Evolutionary conservation across 2,888 invertebrate species (phyloP).

Genomic region (Dryadula phaetusa): DNA sequence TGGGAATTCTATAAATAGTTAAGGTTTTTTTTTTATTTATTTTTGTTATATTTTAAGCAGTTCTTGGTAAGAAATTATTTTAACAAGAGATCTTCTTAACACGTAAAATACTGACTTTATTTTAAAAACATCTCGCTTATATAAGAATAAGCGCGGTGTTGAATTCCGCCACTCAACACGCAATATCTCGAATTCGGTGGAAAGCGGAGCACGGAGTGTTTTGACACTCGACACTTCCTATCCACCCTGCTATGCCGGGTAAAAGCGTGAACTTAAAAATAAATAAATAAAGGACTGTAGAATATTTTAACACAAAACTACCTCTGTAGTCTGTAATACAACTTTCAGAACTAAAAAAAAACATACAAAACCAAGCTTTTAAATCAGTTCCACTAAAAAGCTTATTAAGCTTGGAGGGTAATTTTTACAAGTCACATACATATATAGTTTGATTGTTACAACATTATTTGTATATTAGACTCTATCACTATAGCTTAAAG

Average conservation of each 20-base stretch:
- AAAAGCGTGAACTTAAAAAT: too few relatives aligned
- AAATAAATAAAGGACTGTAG: not conserved
- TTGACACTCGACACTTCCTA: too few relatives aligned
- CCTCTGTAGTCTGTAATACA: not conserved
- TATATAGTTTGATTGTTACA: slow-evolving; percentile 24
- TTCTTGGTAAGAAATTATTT: not conserved
- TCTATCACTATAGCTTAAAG: slow-evolving; percentile 5
- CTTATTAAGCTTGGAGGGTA: slow-evolving; percentile 29
- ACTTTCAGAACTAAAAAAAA: not conserved
- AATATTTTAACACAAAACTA: not conserved
- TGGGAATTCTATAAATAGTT: slow-evolving; percentile 39
- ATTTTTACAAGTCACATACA: slow-evolving; percentile 37
- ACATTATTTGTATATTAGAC: not conserved
- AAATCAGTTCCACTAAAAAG: slow-evolving; percentile 23
- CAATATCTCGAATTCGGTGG: too few relatives aligned
- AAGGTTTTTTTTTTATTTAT: not conserved
- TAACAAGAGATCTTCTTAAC: too few relatives aligned
- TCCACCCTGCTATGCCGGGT: too few relatives aligned
- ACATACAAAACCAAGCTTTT: slow-evolving; percentile 7
- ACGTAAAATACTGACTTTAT: too few relatives aligned
- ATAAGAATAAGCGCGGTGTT: too few relatives aligned
- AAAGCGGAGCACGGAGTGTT: too few relatives aligned
- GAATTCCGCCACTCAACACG: too few relatives aligned
- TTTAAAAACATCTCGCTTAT: too few relatives aligned
- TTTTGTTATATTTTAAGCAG: not conserved